These are phyloP conservation scores for Pteruthius melanotis DNA, from an alignment of 2,113 vertebrate species.

Conservation along the genomic window DNA sequence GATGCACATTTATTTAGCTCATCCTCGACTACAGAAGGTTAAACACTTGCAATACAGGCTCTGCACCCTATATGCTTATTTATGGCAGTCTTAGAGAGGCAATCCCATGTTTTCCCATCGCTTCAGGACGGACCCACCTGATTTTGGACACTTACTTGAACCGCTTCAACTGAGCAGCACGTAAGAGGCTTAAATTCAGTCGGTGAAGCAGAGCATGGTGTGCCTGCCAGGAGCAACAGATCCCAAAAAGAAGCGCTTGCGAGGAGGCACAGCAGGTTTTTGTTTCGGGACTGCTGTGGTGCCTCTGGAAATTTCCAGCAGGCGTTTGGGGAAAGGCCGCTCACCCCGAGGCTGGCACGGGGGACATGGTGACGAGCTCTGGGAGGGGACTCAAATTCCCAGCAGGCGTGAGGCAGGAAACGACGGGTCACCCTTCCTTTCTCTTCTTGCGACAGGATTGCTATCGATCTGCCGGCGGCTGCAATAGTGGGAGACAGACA, in stretches of 20 bases:
- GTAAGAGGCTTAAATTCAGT: not conserved
- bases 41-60: not conserved
- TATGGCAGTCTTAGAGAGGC: not conserved
- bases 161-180: not conserved
- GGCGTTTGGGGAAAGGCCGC: not conserved
- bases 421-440: not conserved
- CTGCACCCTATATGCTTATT: not conserved
- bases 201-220: not conserved
- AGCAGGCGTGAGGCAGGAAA: slow-evolving; percentile 26
- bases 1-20: not conserved
- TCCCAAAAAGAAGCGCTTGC: not conserved
- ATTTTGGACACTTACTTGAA: not conserved
- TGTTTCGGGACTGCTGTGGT: not conserved
- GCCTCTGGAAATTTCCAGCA: slow-evolving; percentile 21
- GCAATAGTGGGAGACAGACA: not conserved
- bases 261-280: not conserved
- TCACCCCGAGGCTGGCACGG: not conserved
- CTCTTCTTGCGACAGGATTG: not conserved
- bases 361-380: not conserved
- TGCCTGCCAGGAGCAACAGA: not conserved
- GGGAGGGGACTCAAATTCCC: slow-evolving; percentile 39
- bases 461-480: not conserved
- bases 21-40: not conserved
- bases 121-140: not conserved
- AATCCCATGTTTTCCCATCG: not conserved